Evolutionary conservation across 2,888 invertebrate species (phyloP).

Genomic region (Malacosoma neustria): DNA sequence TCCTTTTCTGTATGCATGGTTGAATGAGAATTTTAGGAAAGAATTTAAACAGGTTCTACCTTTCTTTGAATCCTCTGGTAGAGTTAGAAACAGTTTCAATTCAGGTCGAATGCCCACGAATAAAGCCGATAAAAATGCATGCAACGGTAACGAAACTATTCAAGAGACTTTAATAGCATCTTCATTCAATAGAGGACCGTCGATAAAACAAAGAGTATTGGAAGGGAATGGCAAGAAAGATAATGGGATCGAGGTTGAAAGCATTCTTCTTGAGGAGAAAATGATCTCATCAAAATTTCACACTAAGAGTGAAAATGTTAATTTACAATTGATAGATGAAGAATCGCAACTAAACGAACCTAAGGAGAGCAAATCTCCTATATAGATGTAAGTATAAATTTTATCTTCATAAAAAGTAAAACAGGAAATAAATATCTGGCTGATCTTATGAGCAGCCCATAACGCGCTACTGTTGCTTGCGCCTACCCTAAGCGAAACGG

Average conservation of each 20-base stretch:
- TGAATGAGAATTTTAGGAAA: slow-evolving; percentile 96
- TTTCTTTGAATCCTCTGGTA: slow-evolving; percentile 71
- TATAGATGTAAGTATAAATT: slow-evolving; percentile 43
- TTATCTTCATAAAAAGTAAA: no score
- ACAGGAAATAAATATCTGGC: no score
- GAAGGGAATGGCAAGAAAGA: slow-evolving; percentile 59
- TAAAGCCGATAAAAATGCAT: slow-evolving; percentile 78
- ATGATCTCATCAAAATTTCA: slow-evolving; percentile 46
- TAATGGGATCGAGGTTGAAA: slow-evolving; percentile 74
- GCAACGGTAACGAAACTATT: slow-evolving; percentile 84
- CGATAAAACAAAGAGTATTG: slow-evolving; percentile 46
- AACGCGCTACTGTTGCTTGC: no score
- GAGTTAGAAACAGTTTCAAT: slow-evolving; percentile 66
- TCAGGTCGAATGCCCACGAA: slow-evolving; percentile 60
- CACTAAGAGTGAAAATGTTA: slow-evolving; percentile 49
- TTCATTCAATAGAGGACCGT: slow-evolving; percentile 71
- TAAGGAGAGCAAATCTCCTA: slow-evolving; percentile 36
- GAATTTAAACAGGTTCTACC: slow-evolving; percentile 90
- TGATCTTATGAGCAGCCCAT: no score
- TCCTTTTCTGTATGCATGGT: slow-evolving; percentile 97
- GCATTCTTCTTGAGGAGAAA: slow-evolving; percentile 67
- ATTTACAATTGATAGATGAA: slow-evolving; percentile 57
- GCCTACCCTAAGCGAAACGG: no score
- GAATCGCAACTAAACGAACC: slow-evolving; percentile 51
- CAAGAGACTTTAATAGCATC: slow-evolving; percentile 78